A percentile compares a stretch with the other conserved stretches of the same genome.
Conservation (phyloP, 2,113 vertebrate genomes). For the Aldabrachelys gigantea region DNA sequence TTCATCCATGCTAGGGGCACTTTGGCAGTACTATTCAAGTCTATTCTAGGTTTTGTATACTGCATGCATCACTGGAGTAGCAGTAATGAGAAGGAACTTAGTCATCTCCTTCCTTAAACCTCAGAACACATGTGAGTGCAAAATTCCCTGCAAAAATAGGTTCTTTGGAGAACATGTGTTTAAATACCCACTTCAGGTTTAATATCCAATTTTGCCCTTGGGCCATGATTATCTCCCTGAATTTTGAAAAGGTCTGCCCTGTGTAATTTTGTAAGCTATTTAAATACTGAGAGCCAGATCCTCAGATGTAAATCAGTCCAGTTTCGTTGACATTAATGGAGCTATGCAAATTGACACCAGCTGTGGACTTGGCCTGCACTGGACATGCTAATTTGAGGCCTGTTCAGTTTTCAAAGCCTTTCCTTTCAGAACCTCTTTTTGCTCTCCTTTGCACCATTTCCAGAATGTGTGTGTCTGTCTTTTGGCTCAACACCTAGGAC, state of each 20-base stretch:
- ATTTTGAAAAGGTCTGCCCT: background rate
- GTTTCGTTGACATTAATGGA: background rate
- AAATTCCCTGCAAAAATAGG: background rate
- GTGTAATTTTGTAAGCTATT: rapidly evolving
- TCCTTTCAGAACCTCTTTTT: background rate
- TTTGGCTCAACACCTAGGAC: constrained; percentile 1
- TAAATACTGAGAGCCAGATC: background rate
- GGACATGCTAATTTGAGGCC: background rate
- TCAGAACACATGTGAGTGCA: background rate
- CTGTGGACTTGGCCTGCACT: background rate
- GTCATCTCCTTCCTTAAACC: background rate
- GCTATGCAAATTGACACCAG: background rate
- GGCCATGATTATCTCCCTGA: background rate
- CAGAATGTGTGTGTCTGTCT: background rate
- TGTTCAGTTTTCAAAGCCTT: background rate
- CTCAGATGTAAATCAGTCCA: background rate
- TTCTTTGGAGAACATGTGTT: background rate
- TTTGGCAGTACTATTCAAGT: background rate
- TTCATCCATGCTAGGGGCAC: background rate
- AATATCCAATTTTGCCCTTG: background rate
- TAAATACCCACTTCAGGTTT: background rate
- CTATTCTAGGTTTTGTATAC: background rate
- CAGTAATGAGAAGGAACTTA: background rate
- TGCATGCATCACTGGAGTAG: background rate
- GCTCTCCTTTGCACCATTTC: background rate